A percentile compares a stretch with the other conserved stretches of the same genome.
Evolutionary conservation across 2,888 invertebrate genomes (phyloP).

Genomic region (Stomorhina lunata): DNA sequence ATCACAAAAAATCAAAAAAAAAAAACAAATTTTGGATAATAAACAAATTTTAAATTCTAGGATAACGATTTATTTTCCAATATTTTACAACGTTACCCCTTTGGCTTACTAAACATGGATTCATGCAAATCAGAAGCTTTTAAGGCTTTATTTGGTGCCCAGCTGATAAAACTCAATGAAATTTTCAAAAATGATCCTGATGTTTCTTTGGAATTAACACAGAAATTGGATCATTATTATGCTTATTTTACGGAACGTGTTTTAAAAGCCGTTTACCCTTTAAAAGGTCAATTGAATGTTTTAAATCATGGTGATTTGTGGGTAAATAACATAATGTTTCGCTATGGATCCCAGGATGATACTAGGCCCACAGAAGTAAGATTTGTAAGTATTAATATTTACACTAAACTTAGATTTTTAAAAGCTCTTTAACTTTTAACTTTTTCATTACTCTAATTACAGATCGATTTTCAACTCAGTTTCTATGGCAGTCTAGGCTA

Average conservation of each 20-base stretch:
- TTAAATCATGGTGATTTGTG: slow-evolving; percentile 82
- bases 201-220: slow-evolving; percentile 69
- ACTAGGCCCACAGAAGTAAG: slow-evolving; percentile 75
- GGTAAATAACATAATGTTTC: slow-evolving; percentile 81
- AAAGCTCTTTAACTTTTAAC: background rate
- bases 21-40: too few relatives aligned
- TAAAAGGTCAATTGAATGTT: slow-evolving; percentile 76
- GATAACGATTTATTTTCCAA: slow-evolving; percentile 67
- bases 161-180: slow-evolving; percentile 73
- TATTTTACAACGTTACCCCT: slow-evolving; percentile 72
- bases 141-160: slow-evolving; percentile 75
- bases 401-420: background rate
- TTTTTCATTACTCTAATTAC: slow-evolving; percentile 10
- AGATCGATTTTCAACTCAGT: slow-evolving; percentile 79
- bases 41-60: slow-evolving; percentile 29
- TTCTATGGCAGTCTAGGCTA: slow-evolving; percentile 78
- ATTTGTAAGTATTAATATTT: slow-evolving; percentile 76
- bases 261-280: slow-evolving; percentile 72
- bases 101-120: slow-evolving; percentile 74
- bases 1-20: background rate
- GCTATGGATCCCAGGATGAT: slow-evolving; percentile 69
- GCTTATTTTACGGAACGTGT: slow-evolving; percentile 75
- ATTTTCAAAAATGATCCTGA: slow-evolving; percentile 70
- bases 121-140: slow-evolving; percentile 75
- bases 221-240: slow-evolving; percentile 73